Conservation (phyloP, 2,797 vertebrate species). For the Lepus oiostolus region DNA sequence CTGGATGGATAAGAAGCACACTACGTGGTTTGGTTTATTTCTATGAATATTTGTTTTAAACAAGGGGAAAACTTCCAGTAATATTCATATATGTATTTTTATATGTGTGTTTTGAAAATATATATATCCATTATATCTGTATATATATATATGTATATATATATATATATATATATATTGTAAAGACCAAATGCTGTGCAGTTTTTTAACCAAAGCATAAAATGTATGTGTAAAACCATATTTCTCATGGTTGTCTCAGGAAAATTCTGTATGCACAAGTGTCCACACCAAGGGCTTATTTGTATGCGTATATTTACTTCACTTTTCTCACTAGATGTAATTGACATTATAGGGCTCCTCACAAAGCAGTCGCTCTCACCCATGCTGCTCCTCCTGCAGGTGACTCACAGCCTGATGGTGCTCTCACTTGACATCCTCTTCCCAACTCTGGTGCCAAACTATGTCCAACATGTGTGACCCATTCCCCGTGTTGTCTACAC, state of each 20-base stretch:
- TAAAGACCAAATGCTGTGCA: neutral
- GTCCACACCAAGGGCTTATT: too few relatives aligned
- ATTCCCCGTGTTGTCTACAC: too few relatives aligned
- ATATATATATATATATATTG: neutral
- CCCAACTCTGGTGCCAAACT: neutral
- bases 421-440: too few relatives aligned
- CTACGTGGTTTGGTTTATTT: neutral
- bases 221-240: neutral
- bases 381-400: fast-evolving
- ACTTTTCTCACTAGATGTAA: neutral
- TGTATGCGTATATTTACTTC: neutral
- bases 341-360: fast-evolving
- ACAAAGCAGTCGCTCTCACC: too few relatives aligned
- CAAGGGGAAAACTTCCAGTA: neutral
- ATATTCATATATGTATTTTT: neutral
- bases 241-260: neutral
- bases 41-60: neutral
- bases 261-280: neutral
- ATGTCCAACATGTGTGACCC: too few relatives aligned
- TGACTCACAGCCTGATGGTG: fast-evolving
- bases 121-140: neutral
- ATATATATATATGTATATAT: neutral
- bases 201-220: neutral
- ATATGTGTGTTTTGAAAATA: neutral
- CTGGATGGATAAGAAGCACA: neutral